Evolutionary conservation across 2,888 invertebrate genomes (phyloP), one percentile per base, ranked within the genome.

Genomic region (Idaea aversata): DNA sequence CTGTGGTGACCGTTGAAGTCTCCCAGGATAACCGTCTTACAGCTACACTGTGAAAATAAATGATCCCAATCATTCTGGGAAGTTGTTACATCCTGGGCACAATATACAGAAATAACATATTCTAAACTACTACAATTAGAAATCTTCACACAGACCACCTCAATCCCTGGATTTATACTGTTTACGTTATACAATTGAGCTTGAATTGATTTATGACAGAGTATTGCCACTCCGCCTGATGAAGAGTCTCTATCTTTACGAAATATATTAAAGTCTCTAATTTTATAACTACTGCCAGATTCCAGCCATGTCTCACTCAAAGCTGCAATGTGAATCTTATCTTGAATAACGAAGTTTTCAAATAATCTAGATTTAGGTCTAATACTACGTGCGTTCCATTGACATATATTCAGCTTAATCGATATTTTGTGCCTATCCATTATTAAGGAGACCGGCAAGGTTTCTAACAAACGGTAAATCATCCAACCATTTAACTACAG

Each of bases 361-460:
- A n/a, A n/a, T n/a, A n/a, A n/a, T n/a, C n/a, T n/a, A n/a, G n/a
- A n/a, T n/a, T n/a, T n/a, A 0, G 68, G 70, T 5, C 35, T 61
- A 3, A 75, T 25, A 34, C 75, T 75, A 66, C 70, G 75, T 34
- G 72, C 65, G 61, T 75, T 75, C 72, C 73, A 74, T 61, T 72
- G 72, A 13, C 66, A 0, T 60, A 75, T 38, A 35, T 71, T 67
- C 15, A 6, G 57, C 13, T 15, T 13, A 57, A 13, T 10, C 5
- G 57, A 57, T 57, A 4, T 57, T 57, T 47, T 63, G 60, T 59
- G 7, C 1, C 60, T 59, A 63, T 59, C 63, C 63, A 63, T 63
- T 4, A 25, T 63, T 25, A 34, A 59, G 15, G 10, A 63, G n/a
- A n/a, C n/a, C n/a, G n/a, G n/a, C n/a, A 35, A 36, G 65, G 61